Evolutionary conservation across 2,888 invertebrate genomes (phyloP).

Genomic region (Homarus gammarus): DNA sequence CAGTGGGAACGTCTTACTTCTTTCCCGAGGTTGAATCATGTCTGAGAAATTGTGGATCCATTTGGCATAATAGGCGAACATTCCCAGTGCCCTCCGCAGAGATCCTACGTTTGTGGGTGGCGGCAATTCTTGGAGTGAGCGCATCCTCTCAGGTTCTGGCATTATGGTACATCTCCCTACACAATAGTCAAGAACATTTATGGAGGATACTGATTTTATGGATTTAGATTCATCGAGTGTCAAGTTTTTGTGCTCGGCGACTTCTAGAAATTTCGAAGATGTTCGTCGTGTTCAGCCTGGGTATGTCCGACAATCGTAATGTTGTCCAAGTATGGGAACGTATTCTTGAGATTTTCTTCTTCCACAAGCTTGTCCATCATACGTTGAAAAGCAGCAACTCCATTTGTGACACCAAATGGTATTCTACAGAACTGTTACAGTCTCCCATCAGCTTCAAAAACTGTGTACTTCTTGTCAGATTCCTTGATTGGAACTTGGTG

Average conservation of each 20-base stretch:
- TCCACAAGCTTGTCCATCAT: background rate
- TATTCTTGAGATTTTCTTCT: background rate
- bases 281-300: conserved; percentile 17
- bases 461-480: background rate
- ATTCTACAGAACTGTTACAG: conserved; percentile 12
- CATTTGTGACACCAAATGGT: conserved; percentile 8
- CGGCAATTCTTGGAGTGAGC: conserved; percentile 38
- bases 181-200: conserved; percentile 49
- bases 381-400: conserved; percentile 11
- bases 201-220: conserved; percentile 9
- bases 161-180: conserved; percentile 33
- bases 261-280: conserved; percentile 24
- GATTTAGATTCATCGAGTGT: conserved; percentile 36
- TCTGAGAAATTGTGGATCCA: conserved; percentile 8
- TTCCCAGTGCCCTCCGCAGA: conserved; percentile 20
- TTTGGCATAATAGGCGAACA: conserved; percentile 16
- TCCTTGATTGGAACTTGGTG: conserved; percentile 9
- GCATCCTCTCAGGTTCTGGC: conserved; percentile 19
- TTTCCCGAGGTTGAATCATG: background rate
- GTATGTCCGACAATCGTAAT: conserved; percentile 6
- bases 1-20: background rate
- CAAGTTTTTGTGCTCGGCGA: background rate
- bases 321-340: background rate
- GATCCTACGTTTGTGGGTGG: background rate
- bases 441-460: background rate